Percentiles rank a stretch among this genome's conserved stretches.
These are phyloP conservation scores for Rhinogobio ventralis DNA, from an alignment of 2,797 vertebrate species.

Conservation along the genomic window DNA sequence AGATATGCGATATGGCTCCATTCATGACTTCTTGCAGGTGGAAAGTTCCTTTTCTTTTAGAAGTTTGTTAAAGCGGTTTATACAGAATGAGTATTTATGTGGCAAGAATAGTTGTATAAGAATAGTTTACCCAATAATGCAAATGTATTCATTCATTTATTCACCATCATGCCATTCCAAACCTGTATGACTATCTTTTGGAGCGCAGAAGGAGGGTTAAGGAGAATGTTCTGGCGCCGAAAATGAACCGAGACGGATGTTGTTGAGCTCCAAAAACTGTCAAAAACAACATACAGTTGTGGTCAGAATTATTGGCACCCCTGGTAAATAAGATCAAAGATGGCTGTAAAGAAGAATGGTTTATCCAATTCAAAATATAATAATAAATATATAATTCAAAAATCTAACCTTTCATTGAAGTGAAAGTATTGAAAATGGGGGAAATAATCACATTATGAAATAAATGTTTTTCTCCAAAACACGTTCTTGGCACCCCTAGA, in stretches of 20 bases:
- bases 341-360: too few species aligned
- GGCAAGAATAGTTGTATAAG: not conserved
- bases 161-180: not conserved
- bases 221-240: not conserved
- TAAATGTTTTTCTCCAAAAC: too few species aligned
- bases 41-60: not conserved
- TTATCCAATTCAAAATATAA: too few species aligned
- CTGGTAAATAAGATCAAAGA: too few species aligned
- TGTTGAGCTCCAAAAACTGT: not conserved
- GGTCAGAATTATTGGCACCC: too few species aligned
- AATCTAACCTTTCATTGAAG: too few species aligned
- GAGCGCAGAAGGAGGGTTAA: not conserved
- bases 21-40: not conserved
- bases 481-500: too few species aligned
- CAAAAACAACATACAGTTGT: not conserved
- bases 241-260: not conserved
- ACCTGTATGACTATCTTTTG: not conserved
- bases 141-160: not conserved
- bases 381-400: too few species aligned
- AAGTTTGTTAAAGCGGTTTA: not conserved
- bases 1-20: conserved; percentile 18
- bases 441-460: too few species aligned
- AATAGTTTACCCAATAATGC: not conserved
- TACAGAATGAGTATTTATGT: not conserved
- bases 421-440: too few species aligned